Evolutionary conservation across 2,797 vertebrate species (phyloP), one percentile per base, ranked within the genome.

Genomic region (Spatula versicolor): DNA sequence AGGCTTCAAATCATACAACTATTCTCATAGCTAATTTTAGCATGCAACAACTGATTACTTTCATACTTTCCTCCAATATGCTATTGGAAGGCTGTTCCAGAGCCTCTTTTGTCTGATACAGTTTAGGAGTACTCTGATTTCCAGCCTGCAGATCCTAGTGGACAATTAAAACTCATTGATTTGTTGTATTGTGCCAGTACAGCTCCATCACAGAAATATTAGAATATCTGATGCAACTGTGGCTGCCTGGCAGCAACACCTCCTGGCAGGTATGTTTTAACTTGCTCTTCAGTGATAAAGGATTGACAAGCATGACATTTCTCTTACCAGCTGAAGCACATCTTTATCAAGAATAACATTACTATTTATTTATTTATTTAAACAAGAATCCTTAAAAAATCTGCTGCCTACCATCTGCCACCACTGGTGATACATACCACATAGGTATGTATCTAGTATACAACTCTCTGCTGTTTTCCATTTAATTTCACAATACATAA

Each of bases 131-230:
- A 72, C 18, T 56, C 64, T 56, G n/a, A 80, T 88, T 87, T 77
- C 54, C 55, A 85, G 35, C 76, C 71, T 63, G 45, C 41, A 88
- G 71, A 89, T 62, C 55, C 6, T 2, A 83, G 59, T 30, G 26
- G 37, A 63, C 62, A 90, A 91, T 80, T 87, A 94, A 86, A 80
- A 6, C 7, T 50, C n/a, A 96, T 31, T 59, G 84, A 94, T 88
- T 82, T 87, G n/a, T 90, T 77, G 84, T 80, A 56, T 86, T 95
- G 94, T 91, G 78, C 78, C 71, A 96, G 91, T 58, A 92, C 30
- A 86, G 37, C 30, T 87, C 19, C 86, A 84, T 35, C 23, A 92
- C 17, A 43, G 12, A 79, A 83, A 17, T 45, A 58, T 59, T 45
- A 95, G 26, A 89, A 92, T 94, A 89, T 62, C n/a, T 60, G 69